Evolutionary conservation across 2,888 invertebrate genomes (phyloP).

Genomic region (Apantesis nais): DNA sequence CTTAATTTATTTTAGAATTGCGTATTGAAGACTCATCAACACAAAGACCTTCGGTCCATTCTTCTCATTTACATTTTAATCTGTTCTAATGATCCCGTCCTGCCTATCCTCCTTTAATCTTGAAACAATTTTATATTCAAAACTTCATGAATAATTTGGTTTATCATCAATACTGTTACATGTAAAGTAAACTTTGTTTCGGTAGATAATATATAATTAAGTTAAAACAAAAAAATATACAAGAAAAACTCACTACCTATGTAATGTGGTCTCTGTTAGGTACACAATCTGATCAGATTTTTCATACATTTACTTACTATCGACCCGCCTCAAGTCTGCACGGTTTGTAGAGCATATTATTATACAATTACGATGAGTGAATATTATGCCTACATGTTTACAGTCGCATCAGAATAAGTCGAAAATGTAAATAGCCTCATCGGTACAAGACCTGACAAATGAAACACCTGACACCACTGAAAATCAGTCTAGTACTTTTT

Average conservation of each 20-base stretch:
- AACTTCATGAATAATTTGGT: neutral
- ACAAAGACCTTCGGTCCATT: neutral
- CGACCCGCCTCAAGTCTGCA: too few relatives aligned
- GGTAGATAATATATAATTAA: too few relatives aligned
- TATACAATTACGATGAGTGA: too few relatives aligned
- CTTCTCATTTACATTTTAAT: constrained; percentile 3
- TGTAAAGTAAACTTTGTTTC: neutral
- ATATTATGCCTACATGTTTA: too few relatives aligned
- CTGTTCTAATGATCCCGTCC: neutral
- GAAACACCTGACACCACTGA: too few relatives aligned
- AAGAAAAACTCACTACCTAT: neutral
- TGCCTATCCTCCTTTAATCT: neutral
- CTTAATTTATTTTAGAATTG: neutral
- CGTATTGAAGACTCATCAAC: neutral
- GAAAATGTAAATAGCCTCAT: too few relatives aligned
- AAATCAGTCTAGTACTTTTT: too few relatives aligned
- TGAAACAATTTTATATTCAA: neutral
- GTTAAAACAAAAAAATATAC: neutral
- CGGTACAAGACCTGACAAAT: too few relatives aligned
- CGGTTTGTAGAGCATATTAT: too few relatives aligned
- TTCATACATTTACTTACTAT: neutral
- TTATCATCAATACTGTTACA: neutral
- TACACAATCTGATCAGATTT: neutral
- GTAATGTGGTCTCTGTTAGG: neutral
- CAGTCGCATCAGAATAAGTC: too few relatives aligned